These are phyloP conservation scores for Hemaris fuciformis DNA, from an alignment of 2,888 invertebrate genomes.

Conservation along the genomic window DNA sequence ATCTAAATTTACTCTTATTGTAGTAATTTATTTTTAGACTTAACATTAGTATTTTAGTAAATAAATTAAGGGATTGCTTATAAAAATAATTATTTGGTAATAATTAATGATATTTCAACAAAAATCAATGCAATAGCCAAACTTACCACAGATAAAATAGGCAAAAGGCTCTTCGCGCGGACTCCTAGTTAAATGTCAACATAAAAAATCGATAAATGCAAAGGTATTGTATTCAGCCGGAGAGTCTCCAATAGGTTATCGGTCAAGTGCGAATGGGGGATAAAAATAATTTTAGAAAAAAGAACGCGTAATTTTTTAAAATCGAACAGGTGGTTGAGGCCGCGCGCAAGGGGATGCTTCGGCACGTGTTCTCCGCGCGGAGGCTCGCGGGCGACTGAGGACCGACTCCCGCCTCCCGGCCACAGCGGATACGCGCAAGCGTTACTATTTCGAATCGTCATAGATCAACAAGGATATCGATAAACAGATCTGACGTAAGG, in stretches of 20 bases:
- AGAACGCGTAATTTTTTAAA: constrained; percentile 12
- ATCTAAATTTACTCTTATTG: no score
- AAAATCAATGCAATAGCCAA: background rate
- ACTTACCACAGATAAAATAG: background rate
- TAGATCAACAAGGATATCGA: background rate
- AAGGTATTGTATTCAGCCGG: background rate
- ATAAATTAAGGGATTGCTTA: no score
- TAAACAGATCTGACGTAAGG: background rate
- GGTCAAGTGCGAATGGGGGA: no score
- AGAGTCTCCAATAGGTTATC: background rate
- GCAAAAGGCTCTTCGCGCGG: no score
- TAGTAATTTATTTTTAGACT: no score
- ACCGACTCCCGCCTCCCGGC: background rate
- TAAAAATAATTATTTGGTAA: no score
- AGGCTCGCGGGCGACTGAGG: constrained; percentile 5
- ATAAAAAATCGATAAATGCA: background rate
- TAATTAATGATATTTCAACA: no score
- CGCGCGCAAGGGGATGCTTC: background rate
- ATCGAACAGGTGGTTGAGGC: constrained; percentile 16
- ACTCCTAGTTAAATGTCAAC: no score
- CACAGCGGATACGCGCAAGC: constrained; percentile 11
- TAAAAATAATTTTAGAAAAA: background rate
- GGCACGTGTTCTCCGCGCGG: background rate
- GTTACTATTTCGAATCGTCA: constrained; percentile 10
- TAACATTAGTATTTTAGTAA: no score